Percentiles rank a stretch among this genome's conserved stretches.
These are phyloP conservation scores for Coenonympha arcania DNA, from an alignment of 2,888 invertebrate genomes.

Conservation along the genomic window DNA sequence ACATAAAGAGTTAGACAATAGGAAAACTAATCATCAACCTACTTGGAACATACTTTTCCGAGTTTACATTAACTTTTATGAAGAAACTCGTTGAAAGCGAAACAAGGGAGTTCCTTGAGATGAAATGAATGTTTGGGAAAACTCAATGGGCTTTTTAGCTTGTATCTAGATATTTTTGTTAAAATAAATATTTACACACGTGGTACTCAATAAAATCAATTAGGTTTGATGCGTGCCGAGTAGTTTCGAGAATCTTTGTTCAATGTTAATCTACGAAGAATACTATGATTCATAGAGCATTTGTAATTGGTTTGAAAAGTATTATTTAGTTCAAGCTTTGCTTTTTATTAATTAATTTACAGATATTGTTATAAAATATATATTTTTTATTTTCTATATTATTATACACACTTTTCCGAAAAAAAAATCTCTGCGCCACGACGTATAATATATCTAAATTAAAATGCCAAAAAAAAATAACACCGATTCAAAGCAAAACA, in stretches of 20 bases:
- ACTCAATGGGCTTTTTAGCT: neutral
- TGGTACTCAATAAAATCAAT: neutral
- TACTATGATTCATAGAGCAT: neutral
- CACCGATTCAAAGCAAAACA: too few species aligned
- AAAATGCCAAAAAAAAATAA: too few species aligned
- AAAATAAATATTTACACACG: constrained; percentile 1
- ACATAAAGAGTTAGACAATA: too few species aligned
- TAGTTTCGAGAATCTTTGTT: neutral
- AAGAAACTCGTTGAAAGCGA: neutral
- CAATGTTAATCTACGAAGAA: neutral
- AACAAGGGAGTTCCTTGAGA: neutral
- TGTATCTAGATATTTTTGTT: neutral
- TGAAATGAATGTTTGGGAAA: neutral
- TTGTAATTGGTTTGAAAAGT: neutral
- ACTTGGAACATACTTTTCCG: too few species aligned
- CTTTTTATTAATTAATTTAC: too few species aligned
- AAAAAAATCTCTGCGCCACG: too few species aligned
- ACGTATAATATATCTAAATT: too few species aligned
- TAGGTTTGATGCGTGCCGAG: neutral
- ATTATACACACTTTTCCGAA: too few species aligned
- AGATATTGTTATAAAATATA: too few species aligned
- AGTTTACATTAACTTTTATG: too few species aligned
- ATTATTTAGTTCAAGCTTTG: neutral
- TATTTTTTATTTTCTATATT: too few species aligned
- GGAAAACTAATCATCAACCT: too few species aligned